Percentiles rank a stretch among this genome's conserved stretches.
Evolutionary conservation across 2,888 invertebrate species (phyloP).

Genomic region (Cephus nigrinus): DNA sequence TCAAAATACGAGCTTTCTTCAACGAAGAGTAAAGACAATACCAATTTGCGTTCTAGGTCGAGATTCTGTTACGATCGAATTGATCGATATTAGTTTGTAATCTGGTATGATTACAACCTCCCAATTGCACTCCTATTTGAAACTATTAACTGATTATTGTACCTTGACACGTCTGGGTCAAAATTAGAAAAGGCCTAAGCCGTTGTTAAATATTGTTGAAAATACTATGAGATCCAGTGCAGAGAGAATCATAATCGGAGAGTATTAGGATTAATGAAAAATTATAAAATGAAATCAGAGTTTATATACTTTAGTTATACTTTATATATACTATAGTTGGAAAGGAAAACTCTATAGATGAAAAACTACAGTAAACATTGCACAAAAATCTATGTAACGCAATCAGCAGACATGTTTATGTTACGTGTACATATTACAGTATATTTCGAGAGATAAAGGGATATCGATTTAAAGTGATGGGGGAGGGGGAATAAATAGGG

Average conservation of each 20-base stretch:
- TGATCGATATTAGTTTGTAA: conserved; percentile 19
- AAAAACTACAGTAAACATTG: conserved; percentile 50
- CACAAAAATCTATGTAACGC: conserved; percentile 55
- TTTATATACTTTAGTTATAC: conserved; percentile 62
- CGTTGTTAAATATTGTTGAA: conserved; percentile 62
- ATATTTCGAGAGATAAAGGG: conserved; percentile 34
- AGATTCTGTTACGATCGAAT: conserved; percentile 5
- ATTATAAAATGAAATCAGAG: conserved; percentile 59
- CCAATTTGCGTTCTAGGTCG: conserved; percentile 31
- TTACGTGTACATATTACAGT: conserved; percentile 45
- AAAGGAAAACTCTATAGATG: conserved; percentile 38
- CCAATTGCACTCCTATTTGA: conserved; percentile 6
- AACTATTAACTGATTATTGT: conserved; percentile 45
- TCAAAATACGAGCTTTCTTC: conserved; percentile 24
- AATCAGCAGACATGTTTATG: conserved; percentile 46
- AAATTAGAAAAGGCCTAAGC: conserved; percentile 57
- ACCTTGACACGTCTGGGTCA: conserved; percentile 45
- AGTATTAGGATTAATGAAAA: conserved; percentile 56
- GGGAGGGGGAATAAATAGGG: background rate
- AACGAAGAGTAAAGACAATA: conserved; percentile 36
- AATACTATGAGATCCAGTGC: conserved; percentile 44
- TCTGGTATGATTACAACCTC: conserved; percentile 30
- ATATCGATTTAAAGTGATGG: conserved; percentile 34
- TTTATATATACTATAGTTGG: conserved; percentile 47
- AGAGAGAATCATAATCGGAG: conserved; percentile 48